Percentiles rank a stretch among this genome's conserved stretches.
Evolutionary conservation across 2,888 invertebrate species (phyloP).

Genomic region (Lumbricus terrestris): DNA sequence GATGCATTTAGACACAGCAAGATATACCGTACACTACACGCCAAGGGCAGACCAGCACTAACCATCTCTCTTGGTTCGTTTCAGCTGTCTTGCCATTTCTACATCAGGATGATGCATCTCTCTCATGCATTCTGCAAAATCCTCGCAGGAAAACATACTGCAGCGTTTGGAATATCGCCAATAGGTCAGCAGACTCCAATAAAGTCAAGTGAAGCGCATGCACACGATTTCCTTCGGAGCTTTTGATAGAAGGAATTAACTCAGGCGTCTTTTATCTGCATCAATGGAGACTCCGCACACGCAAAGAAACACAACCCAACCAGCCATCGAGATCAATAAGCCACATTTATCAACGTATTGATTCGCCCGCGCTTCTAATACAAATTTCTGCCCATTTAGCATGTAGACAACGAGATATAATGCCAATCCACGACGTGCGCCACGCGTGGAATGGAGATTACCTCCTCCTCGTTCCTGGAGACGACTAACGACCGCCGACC

Average conservation of each 20-base stretch:
- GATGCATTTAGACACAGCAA: background rate
- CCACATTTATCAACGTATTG: slow-evolving; percentile 10
- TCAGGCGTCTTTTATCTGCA: background rate
- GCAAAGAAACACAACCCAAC: background rate
- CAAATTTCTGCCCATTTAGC: background rate
- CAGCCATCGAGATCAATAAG: slow-evolving; percentile 12
- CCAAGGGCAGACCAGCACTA: background rate
- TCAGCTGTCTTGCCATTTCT: background rate
- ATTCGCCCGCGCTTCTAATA: background rate
- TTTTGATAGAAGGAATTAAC: slow-evolving; percentile 11
- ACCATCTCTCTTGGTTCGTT: background rate
- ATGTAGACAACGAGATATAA: background rate
- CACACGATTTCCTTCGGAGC: background rate
- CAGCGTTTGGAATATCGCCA: background rate
- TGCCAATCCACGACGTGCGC: background rate
- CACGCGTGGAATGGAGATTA: background rate
- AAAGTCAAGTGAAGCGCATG: background rate
- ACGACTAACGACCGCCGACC: background rate
- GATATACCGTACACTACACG: background rate
- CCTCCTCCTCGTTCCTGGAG: background rate
- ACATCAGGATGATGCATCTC: background rate
- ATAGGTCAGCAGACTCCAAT: background rate
- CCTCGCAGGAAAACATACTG: background rate
- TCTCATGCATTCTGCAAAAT: background rate
- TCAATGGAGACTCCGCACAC: background rate